Evolutionary conservation across 1,140 invertebrate genomes (phyloP).

Genomic region (Copidosoma floridanum): DNA sequence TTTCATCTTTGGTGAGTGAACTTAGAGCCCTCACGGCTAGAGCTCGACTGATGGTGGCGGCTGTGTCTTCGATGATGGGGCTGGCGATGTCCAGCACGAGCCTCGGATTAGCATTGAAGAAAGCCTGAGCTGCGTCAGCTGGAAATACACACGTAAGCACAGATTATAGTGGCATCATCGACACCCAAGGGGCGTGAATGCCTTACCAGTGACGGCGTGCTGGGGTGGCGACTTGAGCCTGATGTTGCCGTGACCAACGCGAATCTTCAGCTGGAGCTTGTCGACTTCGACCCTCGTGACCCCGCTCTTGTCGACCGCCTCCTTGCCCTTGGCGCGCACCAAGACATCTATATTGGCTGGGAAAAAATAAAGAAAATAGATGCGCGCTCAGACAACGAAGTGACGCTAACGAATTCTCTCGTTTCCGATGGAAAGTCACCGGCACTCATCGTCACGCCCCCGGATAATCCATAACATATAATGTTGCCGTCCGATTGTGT

Average conservation of each 20-base stretch:
- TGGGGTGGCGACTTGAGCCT: conserved; percentile 52
- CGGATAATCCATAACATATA: no score
- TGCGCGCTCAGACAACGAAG: no score
- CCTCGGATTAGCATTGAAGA: conserved; percentile 69
- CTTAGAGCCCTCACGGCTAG: conserved; percentile 61
- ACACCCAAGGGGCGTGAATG: no score
- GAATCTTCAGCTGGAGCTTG: conserved; percentile 62
- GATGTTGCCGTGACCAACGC: conserved; percentile 62
- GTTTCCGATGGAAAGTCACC: no score
- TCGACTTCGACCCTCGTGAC: conserved; percentile 62
- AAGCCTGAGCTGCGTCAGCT: conserved; percentile 63
- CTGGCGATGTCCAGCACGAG: conserved; percentile 69
- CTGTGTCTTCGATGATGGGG: conserved; percentile 70
- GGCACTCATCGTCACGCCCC: no score
- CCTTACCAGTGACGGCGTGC: conserved; percentile 52
- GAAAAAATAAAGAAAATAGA: conserved; percentile 28
- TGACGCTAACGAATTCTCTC: no score
- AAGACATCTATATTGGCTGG: conserved; percentile 59
- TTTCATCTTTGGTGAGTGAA: conserved; percentile 59
- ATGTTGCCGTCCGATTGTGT: no score
- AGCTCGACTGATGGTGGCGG: conserved; percentile 60
- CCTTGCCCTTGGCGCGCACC: conserved; percentile 59
- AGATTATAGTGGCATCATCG: neutral
- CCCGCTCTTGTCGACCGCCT: conserved; percentile 60
- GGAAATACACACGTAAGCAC: conserved; percentile 41